Conservation (phyloP, 2,797 vertebrate species). For the Intellagama lesueurii region DNA sequence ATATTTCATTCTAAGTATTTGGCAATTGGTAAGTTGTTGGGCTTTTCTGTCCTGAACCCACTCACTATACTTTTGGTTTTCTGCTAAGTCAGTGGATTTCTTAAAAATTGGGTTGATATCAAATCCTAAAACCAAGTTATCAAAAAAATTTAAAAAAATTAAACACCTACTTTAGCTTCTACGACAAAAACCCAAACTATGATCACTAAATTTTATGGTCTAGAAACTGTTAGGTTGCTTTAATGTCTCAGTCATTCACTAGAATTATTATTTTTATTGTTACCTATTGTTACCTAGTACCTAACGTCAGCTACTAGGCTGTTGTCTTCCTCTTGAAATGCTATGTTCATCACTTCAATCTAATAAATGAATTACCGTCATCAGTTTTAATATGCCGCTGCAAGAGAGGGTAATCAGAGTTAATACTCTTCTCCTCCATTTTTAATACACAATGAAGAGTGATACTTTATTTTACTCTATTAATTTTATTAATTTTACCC, state of each 20-base stretch:
- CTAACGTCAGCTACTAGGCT: not conserved
- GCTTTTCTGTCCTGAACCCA: not conserved
- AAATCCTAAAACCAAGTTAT: not conserved
- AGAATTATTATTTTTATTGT: conserved; percentile 1
- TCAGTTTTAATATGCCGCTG: not conserved
- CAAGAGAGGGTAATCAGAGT: not conserved
- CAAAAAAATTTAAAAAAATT: no score
- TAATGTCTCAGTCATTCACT: not conserved
- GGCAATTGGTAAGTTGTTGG: not conserved
- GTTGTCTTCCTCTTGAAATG: not conserved
- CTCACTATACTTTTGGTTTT: not conserved
- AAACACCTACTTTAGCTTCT: not conserved
- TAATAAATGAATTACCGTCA: not conserved
- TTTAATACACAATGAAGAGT: rapidly evolving
- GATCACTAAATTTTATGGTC: not conserved
- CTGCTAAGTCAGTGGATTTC: not conserved
- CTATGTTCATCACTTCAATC: rapidly evolving
- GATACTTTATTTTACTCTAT: not conserved
- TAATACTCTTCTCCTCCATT: not conserved
- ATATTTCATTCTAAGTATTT: not conserved
- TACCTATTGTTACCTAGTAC: not conserved
- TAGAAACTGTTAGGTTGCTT: not conserved
- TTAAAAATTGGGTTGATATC: not conserved
- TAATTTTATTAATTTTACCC: not conserved
- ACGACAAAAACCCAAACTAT: not conserved